Evolutionary conservation across 2,797 vertebrate genomes (phyloP), one percentile per base, ranked within the genome.

Genomic region (Thaleichthys pacificus): DNA sequence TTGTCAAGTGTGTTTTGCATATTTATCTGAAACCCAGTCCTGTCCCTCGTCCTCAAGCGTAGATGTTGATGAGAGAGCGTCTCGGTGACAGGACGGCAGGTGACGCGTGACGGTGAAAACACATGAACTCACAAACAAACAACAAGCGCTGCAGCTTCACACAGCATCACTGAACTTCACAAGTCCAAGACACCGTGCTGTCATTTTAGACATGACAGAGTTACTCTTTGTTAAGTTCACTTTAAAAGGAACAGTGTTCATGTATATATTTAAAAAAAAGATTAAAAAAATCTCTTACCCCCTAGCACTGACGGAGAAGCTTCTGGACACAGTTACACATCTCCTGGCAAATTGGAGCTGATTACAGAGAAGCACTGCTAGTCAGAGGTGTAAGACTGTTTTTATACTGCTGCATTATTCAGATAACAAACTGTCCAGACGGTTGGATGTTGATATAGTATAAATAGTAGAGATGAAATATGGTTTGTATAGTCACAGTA

Each of bases 381-480:
- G 24, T 32, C 51, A 14, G 61, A 17, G 24, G 26, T 9, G 28
- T 5, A 19, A 17, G 22, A 24, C 5, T 49, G 26, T 7, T 1
- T 35, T 54, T 54, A 30, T 28, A 12, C 38, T 3, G 42, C 42
- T 9, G 24, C 28, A 15, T 49, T 14, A 28, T 32, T 19, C 19
- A 11, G 66, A 54, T 28, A 30, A 56, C 22, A 47, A 22, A 47
- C 14, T 38, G n/a, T 12, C 1, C 49, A 11, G 28, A 54, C 15
- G 22, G 3, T 35, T 35, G 28, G 28, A 47, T 15, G 15, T 66
- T n/a, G 19, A 5, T 51, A n/a, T n/a, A n/a, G n/a, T n/a, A n/a
- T 76, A 73, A 80, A 80, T 77, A 74, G 73, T 68, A 71, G 35
- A 80, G 64, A 68, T 73, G 47, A 51, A 70, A 62, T 65, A 61